Evolutionary conservation across 2,888 invertebrate species (phyloP).

Genomic region (Myopa testacea): DNA sequence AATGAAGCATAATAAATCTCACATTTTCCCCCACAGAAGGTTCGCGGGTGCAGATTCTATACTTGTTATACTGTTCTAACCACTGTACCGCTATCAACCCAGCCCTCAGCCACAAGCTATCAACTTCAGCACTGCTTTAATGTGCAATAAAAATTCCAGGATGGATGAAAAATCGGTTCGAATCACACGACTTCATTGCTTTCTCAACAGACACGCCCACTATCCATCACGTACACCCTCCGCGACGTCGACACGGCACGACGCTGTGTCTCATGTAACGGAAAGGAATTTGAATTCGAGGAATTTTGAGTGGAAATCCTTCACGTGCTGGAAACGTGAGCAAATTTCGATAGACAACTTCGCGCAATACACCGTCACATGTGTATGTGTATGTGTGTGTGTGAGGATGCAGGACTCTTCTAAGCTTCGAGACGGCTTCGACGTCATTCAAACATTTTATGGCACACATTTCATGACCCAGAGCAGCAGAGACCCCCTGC

Average conservation of each 20-base stretch:
- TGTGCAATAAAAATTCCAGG: constrained; percentile 31
- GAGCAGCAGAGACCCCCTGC: no score
- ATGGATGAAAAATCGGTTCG: constrained; percentile 21
- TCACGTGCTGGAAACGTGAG: constrained; percentile 26
- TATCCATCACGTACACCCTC: neutral
- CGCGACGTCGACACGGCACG: neutral
- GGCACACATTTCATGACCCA: no score
- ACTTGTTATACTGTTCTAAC: no score
- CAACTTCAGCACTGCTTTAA: neutral
- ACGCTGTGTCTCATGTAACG: neutral
- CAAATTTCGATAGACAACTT: constrained; percentile 31
- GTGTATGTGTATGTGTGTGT: neutral
- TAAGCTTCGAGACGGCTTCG: neutral
- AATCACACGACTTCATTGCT: constrained; percentile 27
- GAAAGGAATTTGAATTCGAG: constrained; percentile 33
- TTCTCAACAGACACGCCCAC: neutral
- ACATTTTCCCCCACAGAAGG: no score
- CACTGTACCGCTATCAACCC: no score
- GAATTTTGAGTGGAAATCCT: constrained; percentile 22
- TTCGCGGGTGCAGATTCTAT: no score
- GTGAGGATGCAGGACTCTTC: neutral
- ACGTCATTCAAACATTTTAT: no score
- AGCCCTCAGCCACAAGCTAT: no score
- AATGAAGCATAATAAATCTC: neutral
- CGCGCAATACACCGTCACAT: neutral